Percentiles rank a stretch among this genome's conserved stretches.
phyloP scores from a whole-genome alignment of 2,888 invertebrate species.

The Teleiodes luculella region DNA sequence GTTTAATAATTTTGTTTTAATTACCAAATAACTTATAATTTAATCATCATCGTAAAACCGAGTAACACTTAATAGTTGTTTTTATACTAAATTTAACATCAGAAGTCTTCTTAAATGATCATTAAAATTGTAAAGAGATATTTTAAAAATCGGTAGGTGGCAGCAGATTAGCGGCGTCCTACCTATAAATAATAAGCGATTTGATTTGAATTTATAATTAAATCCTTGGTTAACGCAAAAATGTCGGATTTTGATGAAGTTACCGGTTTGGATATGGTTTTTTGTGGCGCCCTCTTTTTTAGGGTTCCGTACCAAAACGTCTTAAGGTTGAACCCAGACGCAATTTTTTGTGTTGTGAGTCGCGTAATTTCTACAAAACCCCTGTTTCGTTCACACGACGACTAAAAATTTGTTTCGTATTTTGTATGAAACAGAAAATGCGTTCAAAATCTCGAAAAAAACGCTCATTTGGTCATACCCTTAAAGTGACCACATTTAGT shows the following conservation, averaged over 20 bases:
- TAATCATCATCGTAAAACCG: not conserved
- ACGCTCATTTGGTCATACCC: too few relatives aligned
- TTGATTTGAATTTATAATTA: not conserved
- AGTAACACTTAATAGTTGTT: not conserved
- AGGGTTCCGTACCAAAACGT: not conserved
- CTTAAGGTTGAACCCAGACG: not conserved
- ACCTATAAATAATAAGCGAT: slow-evolving; percentile 3
- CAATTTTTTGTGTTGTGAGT: too few relatives aligned
- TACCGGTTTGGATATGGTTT: not conserved
- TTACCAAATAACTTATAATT: not conserved
- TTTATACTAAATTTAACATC: slow-evolving; percentile 14
- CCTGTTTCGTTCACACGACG: too few relatives aligned
- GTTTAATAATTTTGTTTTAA: not conserved
- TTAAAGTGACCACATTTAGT: too few relatives aligned
- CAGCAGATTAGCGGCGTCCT: slow-evolving; percentile 1
- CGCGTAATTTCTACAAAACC: too few relatives aligned
- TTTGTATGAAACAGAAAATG: too few relatives aligned
- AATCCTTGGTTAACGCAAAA: not conserved
- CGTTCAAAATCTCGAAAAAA: too few relatives aligned
- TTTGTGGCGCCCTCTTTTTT: not conserved
- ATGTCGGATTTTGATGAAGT: not conserved
- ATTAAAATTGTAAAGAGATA: slow-evolving; percentile 9
- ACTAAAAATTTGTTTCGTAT: too few relatives aligned
- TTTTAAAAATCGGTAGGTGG: not conserved
- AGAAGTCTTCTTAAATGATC: slow-evolving; percentile 19